Evolutionary conservation across 2,797 vertebrate species (phyloP), one percentile per base, ranked within the genome.

Genomic region (Garrulus glandarius): DNA sequence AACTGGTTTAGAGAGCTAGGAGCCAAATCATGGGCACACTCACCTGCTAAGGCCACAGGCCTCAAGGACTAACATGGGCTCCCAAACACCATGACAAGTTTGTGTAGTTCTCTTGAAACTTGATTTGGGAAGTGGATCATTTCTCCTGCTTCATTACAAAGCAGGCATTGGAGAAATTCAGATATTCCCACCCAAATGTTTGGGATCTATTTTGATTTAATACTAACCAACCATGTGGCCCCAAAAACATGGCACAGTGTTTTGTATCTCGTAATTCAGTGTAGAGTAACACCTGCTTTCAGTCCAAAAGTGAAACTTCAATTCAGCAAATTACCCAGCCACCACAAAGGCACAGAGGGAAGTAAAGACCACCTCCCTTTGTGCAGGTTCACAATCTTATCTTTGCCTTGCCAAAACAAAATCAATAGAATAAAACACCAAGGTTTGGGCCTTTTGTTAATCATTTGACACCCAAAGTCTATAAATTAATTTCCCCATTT

Each of bases 401-500:
- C 89, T 84, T 65, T 92, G 80, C 75, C 77, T 82, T 95, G 95
- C 95, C 95, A 95, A 93, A 95, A 93, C 91, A 95, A 90, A 91
- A 95, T 94, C 94, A 96, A 94, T 88, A 56, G 93, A 76, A 94
- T 85, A 95, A 95, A 93, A 92, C 87, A 74, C 47, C 76, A 76
- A 92, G 74, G 63, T 88, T 90, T 80, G 77, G 80, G 85, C 59
- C 94, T 95, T 96, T 95, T 95, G 93, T 96, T 86, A 94, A 89
- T 70, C 77, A 74, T 95, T 90, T 96, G 95, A 97, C 95, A 93
- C 84, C 60, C 89, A 50, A 94, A 95, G 85, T 92, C 87, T 95
- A 87, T 95, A 96, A 94, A 95, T 95, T 96, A 89, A 94, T 96
- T 96, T 97, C 67, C 64, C 77, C 26, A 4, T 96, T 93, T 91